phyloP scores from a whole-genome alignment of 2,888 invertebrate genomes.

The Caenorhabditis plicata region DNA sequence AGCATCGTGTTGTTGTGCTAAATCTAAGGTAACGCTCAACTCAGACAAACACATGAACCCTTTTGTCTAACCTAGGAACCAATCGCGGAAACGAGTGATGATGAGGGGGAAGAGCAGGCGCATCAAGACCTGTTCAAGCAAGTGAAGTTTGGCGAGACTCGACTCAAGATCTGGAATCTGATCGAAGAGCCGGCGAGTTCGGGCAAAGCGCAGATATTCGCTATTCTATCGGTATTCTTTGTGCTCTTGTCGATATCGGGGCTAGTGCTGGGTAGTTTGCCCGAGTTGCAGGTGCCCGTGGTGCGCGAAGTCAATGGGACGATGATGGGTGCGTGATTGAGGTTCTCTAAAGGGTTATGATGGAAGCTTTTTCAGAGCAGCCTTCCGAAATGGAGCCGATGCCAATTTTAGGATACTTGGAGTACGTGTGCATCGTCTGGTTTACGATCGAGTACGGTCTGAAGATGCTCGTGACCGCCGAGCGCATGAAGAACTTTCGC shows the following conservation, averaged over 20 bases:
- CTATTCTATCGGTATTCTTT: conserved; percentile 52
- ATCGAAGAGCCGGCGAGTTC: conserved; percentile 59
- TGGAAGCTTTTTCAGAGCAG: too few relatives aligned
- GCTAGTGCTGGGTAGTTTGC: conserved; percentile 55
- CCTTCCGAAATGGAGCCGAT: conserved; percentile 51
- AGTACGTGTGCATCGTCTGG: conserved; percentile 61
- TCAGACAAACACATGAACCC: background rate
- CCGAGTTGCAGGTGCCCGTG: conserved; percentile 52
- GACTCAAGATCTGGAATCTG: conserved; percentile 51
- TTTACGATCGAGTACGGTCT: conserved; percentile 55
- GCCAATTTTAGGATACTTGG: conserved; percentile 47
- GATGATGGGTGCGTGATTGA: conserved; percentile 4
- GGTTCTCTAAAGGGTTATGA: background rate
- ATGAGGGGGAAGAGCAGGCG: conserved; percentile 26
- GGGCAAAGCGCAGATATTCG: conserved; percentile 52
- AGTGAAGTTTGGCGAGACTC: conserved; percentile 42
- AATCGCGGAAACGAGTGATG: conserved; percentile 7
- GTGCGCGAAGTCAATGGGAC: conserved; percentile 4
- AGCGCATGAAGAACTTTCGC: conserved; percentile 45
- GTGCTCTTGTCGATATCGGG: conserved; percentile 59
- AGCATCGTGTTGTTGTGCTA: conserved; percentile 52
- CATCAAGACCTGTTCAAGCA: conserved; percentile 53
- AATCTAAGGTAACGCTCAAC: conserved; percentile 21
- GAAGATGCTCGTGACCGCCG: conserved; percentile 53
- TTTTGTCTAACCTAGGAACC: background rate